A percentile compares a stretch with the other conserved stretches of the same genome.
These are phyloP conservation scores for Antechinus flavipes DNA, from an alignment of 2,113 vertebrate species.

Conservation along the genomic window DNA sequence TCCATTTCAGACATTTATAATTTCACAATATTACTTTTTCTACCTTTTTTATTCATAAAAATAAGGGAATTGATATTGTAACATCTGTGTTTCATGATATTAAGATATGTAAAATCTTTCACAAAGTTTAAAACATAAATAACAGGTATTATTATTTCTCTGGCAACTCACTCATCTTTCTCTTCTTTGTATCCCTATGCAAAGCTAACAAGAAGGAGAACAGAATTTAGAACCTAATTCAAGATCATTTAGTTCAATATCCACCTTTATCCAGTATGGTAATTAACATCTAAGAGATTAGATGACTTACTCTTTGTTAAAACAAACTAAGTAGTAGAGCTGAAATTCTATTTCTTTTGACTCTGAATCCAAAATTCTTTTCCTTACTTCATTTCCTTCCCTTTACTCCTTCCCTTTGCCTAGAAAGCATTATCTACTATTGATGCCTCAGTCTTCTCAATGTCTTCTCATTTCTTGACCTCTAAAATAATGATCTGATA, in stretches of 20 bases:
- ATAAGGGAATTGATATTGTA: neutral
- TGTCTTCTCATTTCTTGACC: neutral
- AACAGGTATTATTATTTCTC: neutral
- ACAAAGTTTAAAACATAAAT: neutral
- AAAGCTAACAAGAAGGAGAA: neutral
- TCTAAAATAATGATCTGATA: neutral
- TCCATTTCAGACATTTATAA: neutral
- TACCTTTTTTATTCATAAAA: neutral
- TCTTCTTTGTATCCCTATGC: neutral
- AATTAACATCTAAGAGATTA: neutral
- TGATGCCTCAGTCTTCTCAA: neutral
- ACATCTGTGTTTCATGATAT: neutral
- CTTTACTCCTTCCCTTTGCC: neutral
- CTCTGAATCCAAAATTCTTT: neutral
- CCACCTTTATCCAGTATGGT: neutral
- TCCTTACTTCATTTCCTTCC: neutral
- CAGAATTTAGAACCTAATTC: neutral
- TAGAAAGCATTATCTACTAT: neutral
- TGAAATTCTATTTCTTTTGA: neutral
- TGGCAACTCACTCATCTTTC: neutral
- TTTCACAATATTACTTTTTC: neutral
- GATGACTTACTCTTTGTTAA: neutral
- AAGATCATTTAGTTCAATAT: neutral
- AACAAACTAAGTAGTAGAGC: neutral
- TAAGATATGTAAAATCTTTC: neutral